Evolutionary conservation across 2,113 vertebrate species (phyloP), one percentile per base, ranked within the genome.

Genomic region (Clupea harengus): DNA sequence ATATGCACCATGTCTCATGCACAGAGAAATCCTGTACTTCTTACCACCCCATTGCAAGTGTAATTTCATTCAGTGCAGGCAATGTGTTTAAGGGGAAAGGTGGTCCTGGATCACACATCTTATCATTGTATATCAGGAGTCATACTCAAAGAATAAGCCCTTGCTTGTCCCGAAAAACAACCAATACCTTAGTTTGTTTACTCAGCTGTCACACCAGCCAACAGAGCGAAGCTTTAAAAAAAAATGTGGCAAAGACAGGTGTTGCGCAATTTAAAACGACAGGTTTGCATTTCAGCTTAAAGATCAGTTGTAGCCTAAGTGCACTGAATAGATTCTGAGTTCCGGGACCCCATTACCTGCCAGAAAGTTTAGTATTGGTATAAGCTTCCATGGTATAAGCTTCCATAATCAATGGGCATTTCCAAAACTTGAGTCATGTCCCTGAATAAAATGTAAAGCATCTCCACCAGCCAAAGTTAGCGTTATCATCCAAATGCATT

Each of bases 21-120:
- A 91, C 25, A 28, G 22, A 25, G 8, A 67, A 67, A 25, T 67
- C 2, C 60, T 67, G 17, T 20, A 60, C 18, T 17, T 25, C 60
- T 25, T 25, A 67, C 10, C 60, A 25, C 60, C 81, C 83, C 90
- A 87, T 84, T 82, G 39, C 90, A 87, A 90, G 85, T 90, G 82
- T 83, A 88, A 80, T 67, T 20, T 72, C 64, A 86, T 57, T 81
- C 85, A 90, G 52, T 81, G 88, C 84, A 93, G 45, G 32, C 86
- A 60, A 85, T 78, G 87, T 25, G 10, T 50, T 87, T 82, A 89
- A 86, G 88, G 67, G 84, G 86, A 72, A 75, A 84, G 39, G 87
- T 87, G 91, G 90, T 92, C 91, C 92, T 92, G 92, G 92, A 91
- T 89, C 81, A 89, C 87, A 78, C 85, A 81, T 54, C 11, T 18